These are phyloP conservation scores for Microcaecilia unicolor DNA, from an alignment of 2,797 vertebrate genomes.

Conservation along the genomic window DNA sequence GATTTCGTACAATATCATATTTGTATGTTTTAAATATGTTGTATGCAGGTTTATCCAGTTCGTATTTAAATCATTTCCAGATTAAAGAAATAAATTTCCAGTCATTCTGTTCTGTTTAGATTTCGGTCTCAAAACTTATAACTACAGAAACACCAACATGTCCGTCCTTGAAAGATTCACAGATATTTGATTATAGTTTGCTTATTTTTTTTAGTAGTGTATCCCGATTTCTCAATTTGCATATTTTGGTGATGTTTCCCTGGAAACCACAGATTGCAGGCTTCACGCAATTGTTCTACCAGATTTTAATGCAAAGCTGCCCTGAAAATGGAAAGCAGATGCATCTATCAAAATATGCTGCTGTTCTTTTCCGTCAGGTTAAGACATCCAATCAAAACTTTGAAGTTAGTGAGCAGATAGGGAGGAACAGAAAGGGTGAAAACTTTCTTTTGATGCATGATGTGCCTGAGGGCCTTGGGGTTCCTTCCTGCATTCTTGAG, in stretches of 20 bases:
- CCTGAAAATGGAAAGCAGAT: too few species aligned
- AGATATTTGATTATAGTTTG: background rate
- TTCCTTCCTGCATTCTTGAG: too few species aligned
- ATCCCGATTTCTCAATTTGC: conserved; percentile 2
- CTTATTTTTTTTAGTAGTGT: background rate
- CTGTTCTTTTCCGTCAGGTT: too few species aligned
- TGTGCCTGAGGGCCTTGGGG: too few species aligned
- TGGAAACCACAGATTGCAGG: conserved; percentile 3
- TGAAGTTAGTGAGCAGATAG: too few species aligned
- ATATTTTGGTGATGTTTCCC: conserved; percentile 15
- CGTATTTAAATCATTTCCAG: background rate
- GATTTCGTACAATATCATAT: too few species aligned
- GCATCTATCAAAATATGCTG: too few species aligned
- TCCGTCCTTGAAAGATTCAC: background rate
- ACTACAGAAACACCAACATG: background rate
- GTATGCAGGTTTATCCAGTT: background rate
- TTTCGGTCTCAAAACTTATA: background rate
- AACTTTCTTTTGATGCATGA: too few species aligned
- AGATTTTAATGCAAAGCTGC: too few species aligned
- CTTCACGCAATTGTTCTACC: background rate
- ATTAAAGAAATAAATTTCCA: background rate
- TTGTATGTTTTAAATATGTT: background rate
- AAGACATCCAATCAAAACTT: too few species aligned
- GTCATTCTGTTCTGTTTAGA: background rate
- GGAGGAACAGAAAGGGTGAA: too few species aligned